Evolutionary conservation across 2,113 vertebrate genomes (phyloP).

Genomic region (Onychostruthus taczanowskii): DNA sequence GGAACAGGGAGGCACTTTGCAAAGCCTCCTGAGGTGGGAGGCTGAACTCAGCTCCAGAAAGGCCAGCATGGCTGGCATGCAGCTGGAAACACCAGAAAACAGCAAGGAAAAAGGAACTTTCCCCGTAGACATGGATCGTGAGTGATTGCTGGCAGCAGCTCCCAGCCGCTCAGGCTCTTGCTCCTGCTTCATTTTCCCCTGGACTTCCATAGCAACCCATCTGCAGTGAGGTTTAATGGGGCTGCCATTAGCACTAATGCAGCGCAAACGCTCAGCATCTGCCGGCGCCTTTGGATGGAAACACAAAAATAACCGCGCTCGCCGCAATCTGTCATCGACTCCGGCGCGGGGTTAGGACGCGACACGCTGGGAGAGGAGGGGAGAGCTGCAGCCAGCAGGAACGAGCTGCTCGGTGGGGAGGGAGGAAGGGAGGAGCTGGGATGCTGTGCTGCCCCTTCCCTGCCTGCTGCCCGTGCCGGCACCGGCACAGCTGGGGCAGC

Average conservation of each 20-base stretch:
- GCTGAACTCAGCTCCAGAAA: not conserved
- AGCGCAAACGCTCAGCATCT: slow-evolving; percentile 87
- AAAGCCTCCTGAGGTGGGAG: not conserved
- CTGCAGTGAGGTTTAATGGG: slow-evolving; percentile 84
- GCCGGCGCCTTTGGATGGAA: slow-evolving; percentile 78
- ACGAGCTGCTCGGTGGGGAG: not conserved
- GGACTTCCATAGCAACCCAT: slow-evolving; percentile 85
- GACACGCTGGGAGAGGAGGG: not conserved
- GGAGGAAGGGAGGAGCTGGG: not conserved
- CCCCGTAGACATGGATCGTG: not conserved
- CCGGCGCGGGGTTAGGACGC: not conserved
- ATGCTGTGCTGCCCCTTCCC: not conserved
- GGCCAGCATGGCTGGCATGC: fast-evolving
- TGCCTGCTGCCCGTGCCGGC: not conserved
- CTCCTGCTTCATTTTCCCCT: slow-evolving; percentile 57
- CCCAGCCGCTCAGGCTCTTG: slow-evolving; percentile 69
- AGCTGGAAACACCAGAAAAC: not conserved
- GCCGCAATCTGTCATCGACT: slow-evolving; percentile 35
- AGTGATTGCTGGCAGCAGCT: slow-evolving; percentile 83
- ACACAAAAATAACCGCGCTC: slow-evolving; percentile 60
- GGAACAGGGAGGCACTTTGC: not conserved
- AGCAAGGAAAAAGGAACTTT: not conserved
- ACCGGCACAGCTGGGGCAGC: fast-evolving
- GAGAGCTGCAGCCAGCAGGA: slow-evolving; percentile 34
- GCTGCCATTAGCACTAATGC: slow-evolving; percentile 90